Conservation (phyloP, 2,113 vertebrate genomes). For the Acanthochromis polyacanthus region DNA sequence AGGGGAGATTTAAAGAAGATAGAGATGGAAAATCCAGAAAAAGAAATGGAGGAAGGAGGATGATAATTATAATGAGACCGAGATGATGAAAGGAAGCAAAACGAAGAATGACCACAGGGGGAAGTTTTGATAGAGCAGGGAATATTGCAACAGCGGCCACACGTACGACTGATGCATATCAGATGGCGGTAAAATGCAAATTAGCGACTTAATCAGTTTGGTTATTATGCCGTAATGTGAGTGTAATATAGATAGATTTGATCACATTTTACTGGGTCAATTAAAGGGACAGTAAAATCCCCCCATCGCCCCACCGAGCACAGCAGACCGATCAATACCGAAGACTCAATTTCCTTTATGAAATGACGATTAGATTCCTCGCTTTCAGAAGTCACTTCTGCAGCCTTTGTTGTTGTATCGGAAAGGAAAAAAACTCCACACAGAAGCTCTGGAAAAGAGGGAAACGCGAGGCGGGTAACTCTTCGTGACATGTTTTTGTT, state of each 20-base stretch:
- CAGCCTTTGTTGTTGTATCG: neutral
- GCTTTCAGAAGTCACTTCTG: conserved; percentile 10
- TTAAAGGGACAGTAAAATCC: conserved; percentile 18
- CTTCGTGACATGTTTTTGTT: conserved; percentile 22
- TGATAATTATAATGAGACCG: conserved; percentile 52
- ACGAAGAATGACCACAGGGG: conserved; percentile 54
- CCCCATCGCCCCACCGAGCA: too few relatives aligned
- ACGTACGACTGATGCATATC: conserved; percentile 39
- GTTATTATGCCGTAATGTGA: conserved; percentile 53
- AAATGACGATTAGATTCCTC: too few relatives aligned
- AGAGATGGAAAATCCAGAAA: conserved; percentile 24
- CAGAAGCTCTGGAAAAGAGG: neutral
- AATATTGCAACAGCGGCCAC: conserved; percentile 29
- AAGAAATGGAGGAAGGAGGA: conserved; percentile 33
- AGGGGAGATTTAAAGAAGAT: conserved; percentile 1
- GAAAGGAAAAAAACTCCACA: neutral
- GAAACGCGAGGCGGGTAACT: neutral
- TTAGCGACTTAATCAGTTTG: conserved; percentile 44
- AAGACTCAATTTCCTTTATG: conserved; percentile 10
- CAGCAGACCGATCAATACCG: neutral
- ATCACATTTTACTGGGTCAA: conserved; percentile 20
- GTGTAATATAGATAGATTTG: conserved; percentile 47
- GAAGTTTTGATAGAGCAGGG: conserved; percentile 34
- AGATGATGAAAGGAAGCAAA: conserved; percentile 50
- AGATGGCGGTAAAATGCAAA: conserved; percentile 42